phyloP scores from a whole-genome alignment of 2,113 vertebrate genomes.

The Arizona elegans region DNA sequence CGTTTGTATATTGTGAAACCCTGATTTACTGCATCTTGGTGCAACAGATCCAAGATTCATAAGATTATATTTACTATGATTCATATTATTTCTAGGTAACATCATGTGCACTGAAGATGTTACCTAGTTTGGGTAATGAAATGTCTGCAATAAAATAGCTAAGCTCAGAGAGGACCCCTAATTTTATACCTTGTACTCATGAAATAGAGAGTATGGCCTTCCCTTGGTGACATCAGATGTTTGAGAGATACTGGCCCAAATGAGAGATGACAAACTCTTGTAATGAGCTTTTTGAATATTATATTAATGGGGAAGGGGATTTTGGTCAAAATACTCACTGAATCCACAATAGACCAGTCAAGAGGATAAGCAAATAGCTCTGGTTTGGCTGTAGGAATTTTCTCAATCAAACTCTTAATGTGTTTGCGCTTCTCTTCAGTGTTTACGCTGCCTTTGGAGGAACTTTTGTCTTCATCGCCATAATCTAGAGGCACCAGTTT shows the following conservation, averaged over 20 bases:
- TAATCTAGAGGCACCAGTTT: constrained; percentile 97
- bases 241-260: background rate
- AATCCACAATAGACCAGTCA: constrained; percentile 97
- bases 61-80: background rate
- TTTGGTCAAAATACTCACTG: constrained; percentile 74
- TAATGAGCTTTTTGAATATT: background rate
- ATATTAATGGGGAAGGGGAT: background rate
- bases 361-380: constrained; percentile 96
- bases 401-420: constrained; percentile 98
- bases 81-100: background rate
- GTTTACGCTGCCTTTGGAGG: constrained; percentile 87
- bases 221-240: background rate
- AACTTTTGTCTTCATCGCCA: constrained; percentile 93
- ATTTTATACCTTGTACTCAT: background rate
- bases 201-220: background rate
- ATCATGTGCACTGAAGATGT: background rate
- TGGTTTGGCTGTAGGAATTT: constrained; percentile 96
- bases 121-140: background rate
- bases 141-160: background rate
- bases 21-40: background rate
- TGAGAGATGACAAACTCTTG: background rate
- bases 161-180: background rate
- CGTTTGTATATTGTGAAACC: background rate
- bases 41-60: background rate
- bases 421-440: constrained; percentile 97